These are phyloP conservation scores for Seladonia tumulorum DNA, from an alignment of 2,888 invertebrate genomes.

Conservation along the genomic window DNA sequence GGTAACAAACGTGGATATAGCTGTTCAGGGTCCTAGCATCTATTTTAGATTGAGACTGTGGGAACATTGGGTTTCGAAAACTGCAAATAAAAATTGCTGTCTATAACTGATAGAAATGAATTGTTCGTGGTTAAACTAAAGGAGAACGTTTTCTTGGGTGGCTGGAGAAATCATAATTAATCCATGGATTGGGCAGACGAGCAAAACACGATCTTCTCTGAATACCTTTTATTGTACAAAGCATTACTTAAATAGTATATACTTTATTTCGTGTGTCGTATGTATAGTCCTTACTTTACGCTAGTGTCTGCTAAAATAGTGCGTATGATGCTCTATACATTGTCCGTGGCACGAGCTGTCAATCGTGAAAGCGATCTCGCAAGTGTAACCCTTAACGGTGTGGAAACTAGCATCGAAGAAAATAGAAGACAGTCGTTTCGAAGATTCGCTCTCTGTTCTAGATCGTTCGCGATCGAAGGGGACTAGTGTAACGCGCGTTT, in stretches of 20 bases:
- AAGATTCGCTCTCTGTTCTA: not conserved
- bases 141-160: not conserved
- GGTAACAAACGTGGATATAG: no score
- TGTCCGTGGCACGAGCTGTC: constrained; percentile 72
- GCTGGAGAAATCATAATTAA: constrained; percentile 17
- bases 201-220: constrained; percentile 67
- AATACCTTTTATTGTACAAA: constrained; percentile 84
- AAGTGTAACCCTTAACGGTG: constrained; percentile 23
- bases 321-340: constrained; percentile 79
- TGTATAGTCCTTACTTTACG: constrained; percentile 70
- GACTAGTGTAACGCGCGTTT: not conserved
- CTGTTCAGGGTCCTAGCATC: no score
- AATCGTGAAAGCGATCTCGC: constrained; percentile 67
- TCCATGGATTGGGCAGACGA: constrained; percentile 50
- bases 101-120: not conserved
- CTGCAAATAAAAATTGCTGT: not conserved
- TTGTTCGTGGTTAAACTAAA: not conserved
- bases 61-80: no score
- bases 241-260: constrained; percentile 84
- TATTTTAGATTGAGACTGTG: not conserved
- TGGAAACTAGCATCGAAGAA: not conserved
- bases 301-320: constrained; percentile 79
- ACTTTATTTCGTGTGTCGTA: constrained; percentile 74
- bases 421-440: constrained; percentile 13
- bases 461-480: not conserved